Evolutionary conservation across 2,797 vertebrate species (phyloP).

Genomic region (Holocentrus rufus): DNA sequence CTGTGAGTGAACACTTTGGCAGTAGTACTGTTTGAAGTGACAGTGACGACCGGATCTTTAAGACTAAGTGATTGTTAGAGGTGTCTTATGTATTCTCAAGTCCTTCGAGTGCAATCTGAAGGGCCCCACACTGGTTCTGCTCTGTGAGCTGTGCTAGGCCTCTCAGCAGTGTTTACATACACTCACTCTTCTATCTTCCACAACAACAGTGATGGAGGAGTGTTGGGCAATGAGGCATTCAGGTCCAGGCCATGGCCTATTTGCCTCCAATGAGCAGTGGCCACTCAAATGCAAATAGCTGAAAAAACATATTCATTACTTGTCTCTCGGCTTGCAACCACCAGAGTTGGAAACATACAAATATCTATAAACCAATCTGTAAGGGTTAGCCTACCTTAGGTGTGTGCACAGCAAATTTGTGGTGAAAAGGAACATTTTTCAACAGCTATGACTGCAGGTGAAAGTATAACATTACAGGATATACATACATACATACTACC

Average conservation of each 20-base stretch:
- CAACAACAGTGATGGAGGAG: constrained; percentile 66
- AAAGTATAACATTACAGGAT: not conserved
- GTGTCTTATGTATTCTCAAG: constrained; percentile 56
- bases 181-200: constrained; percentile 71
- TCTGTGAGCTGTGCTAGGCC: constrained; percentile 49
- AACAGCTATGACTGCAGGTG: not conserved
- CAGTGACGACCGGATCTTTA: constrained; percentile 41
- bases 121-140: constrained; percentile 59
- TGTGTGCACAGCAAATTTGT: not conserved
- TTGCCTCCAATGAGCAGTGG: constrained; percentile 72
- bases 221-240: constrained; percentile 76
- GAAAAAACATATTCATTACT: constrained; percentile 51
- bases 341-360: constrained; percentile 19
- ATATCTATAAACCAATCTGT: not conserved
- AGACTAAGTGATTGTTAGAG: constrained; percentile 51
- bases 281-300: constrained; percentile 62
- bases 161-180: constrained; percentile 70
- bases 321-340: constrained; percentile 9
- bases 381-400: not conserved
- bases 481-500: not conserved
- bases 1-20: constrained; percentile 1
- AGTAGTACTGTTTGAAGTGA: constrained; percentile 46
- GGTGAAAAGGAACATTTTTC: not conserved
- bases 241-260: constrained; percentile 66
- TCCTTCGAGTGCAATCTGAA: constrained; percentile 63